phyloP scores from a whole-genome alignment of 2,113 vertebrate species.

The Dasypus novemcinctus region DNA sequence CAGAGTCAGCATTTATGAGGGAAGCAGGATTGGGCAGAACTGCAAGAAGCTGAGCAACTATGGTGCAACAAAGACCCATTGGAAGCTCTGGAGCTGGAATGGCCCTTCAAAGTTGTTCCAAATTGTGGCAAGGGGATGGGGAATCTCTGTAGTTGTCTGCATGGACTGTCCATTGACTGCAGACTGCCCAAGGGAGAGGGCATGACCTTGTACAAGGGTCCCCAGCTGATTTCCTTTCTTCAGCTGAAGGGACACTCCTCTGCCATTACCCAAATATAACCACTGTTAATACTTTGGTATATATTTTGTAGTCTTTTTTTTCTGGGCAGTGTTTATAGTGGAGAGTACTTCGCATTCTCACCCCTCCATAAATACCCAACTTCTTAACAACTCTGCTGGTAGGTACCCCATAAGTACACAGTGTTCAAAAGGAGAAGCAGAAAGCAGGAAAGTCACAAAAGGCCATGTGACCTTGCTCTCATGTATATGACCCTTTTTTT shows the following conservation, averaged over 20 bases:
- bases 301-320: background rate
- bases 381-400: background rate
- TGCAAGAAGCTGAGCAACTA: no score
- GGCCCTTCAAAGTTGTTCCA: background rate
- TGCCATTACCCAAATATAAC: background rate
- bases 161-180: background rate
- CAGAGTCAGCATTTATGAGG: background rate
- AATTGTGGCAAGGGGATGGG: background rate
- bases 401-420: background rate
- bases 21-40: background rate
- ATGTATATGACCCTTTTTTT: background rate
- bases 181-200: background rate
- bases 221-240: background rate
- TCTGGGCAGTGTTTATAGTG: background rate
- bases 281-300: background rate
- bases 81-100: background rate
- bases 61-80: background rate
- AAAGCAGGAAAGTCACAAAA: background rate
- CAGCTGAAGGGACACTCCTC: background rate
- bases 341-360: background rate
- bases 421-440: background rate
- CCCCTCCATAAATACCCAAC: background rate
- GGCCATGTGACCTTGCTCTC: background rate
- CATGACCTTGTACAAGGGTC: background rate
- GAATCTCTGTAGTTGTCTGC: background rate